These are phyloP conservation scores for Mesoligia furuncula DNA, from an alignment of 2,888 invertebrate species.

Conservation along the genomic window DNA sequence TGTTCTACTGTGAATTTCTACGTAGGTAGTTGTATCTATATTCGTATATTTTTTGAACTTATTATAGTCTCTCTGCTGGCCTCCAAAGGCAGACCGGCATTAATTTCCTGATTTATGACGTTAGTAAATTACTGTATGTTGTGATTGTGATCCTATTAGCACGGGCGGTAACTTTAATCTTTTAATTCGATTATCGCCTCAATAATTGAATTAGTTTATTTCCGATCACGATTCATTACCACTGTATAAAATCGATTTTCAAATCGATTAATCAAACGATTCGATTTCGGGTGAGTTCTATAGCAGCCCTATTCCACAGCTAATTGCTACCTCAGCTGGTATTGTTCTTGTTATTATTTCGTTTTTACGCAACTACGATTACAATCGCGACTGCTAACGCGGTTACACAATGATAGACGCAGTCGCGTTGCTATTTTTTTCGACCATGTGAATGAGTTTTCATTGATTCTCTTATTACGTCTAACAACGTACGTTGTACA, in stretches of 20 bases:
- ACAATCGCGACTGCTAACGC: slow-evolving; percentile 56
- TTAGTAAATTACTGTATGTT: neutral
- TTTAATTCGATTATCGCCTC: slow-evolving; percentile 22
- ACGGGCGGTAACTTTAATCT: slow-evolving; percentile 31
- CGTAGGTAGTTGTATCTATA: neutral
- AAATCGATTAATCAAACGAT: slow-evolving; percentile 34
- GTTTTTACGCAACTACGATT: slow-evolving; percentile 74
- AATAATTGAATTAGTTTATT: slow-evolving; percentile 29
- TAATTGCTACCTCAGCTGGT: slow-evolving; percentile 74
- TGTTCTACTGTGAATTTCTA: neutral
- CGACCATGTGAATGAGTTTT: slow-evolving; percentile 66
- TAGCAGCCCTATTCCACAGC: slow-evolving; percentile 63
- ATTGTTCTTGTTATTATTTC: slow-evolving; percentile 75
- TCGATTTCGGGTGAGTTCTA: slow-evolving; percentile 25
- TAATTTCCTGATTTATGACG: neutral
- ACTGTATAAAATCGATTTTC: slow-evolving; percentile 39
- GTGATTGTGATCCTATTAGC: slow-evolving; percentile 3
- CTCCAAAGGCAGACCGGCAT: neutral
- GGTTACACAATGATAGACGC: slow-evolving; percentile 61
- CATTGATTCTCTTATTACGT: slow-evolving; percentile 65
- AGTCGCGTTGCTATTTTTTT: slow-evolving; percentile 55
- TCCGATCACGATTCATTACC: slow-evolving; percentile 6
- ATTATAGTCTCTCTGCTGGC: neutral
- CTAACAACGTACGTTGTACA: slow-evolving; percentile 41
- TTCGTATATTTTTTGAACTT: neutral